Evolutionary conservation across 2,113 vertebrate species (phyloP).

Genomic region (Python bivittatus): DNA sequence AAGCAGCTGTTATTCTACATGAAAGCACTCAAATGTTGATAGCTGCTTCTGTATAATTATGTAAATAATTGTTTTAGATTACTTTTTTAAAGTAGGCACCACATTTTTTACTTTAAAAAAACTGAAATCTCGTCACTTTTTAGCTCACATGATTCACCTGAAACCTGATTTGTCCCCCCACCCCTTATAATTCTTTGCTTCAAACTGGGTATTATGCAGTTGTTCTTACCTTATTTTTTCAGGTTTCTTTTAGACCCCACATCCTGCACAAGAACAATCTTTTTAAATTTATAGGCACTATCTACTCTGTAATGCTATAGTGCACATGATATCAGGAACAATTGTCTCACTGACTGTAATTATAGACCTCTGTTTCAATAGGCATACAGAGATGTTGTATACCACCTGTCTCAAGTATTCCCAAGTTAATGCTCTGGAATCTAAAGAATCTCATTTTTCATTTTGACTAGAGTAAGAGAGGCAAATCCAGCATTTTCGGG

Average conservation of each 20-base stretch:
- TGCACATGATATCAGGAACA: not conserved
- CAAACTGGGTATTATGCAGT: not conserved
- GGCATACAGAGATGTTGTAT: not conserved
- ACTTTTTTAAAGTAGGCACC: not conserved
- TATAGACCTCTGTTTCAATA: not conserved
- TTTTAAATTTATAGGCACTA: not conserved
- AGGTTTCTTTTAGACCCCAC: not conserved
- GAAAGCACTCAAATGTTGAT: not conserved
- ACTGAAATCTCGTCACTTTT: not conserved
- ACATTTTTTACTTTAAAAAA: not conserved
- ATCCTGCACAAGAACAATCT: not conserved
- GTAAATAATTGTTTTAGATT: not conserved
- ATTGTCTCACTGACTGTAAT: accelerated
- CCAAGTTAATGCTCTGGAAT: not conserved
- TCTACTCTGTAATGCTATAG: not conserved
- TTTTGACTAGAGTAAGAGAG: not conserved
- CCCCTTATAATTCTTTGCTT: not conserved
- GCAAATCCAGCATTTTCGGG: not conserved
- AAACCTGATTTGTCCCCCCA: not conserved
- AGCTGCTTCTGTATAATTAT: not conserved
- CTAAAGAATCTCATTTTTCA: not conserved
- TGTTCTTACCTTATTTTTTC: not conserved
- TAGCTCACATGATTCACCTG: not conserved
- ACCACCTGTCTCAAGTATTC: not conserved
- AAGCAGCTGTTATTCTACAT: not conserved